These are phyloP conservation scores for Alosa alosa DNA, from an alignment of 2,113 vertebrate species.

Conservation along the genomic window DNA sequence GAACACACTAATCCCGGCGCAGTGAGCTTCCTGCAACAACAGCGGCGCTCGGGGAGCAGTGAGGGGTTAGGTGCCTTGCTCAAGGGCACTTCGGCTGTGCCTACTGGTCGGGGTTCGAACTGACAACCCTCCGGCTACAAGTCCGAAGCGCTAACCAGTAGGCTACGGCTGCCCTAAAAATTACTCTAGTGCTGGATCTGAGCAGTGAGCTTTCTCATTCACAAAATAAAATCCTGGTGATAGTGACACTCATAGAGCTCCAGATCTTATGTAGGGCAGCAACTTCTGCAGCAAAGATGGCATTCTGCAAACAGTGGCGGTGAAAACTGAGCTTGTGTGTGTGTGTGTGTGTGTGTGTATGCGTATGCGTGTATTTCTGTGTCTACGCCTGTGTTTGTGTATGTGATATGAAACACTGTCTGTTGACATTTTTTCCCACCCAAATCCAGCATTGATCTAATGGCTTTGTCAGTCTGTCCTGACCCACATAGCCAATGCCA, in stretches of 20 bases:
- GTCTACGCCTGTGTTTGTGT: background rate
- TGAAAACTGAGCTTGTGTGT: background rate
- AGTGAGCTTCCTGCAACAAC: too few species aligned
- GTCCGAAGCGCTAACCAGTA: too few species aligned
- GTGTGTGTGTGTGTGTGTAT: background rate
- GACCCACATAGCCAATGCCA: background rate
- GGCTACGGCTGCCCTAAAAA: background rate
- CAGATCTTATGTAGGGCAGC: background rate
- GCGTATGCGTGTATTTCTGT: background rate
- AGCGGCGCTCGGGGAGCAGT: too few species aligned
- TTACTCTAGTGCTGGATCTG: background rate
- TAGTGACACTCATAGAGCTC: background rate
- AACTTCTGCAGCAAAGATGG: background rate
- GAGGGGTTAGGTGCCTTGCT: too few species aligned
- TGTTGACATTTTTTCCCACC: background rate
- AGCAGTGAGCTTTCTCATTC: background rate
- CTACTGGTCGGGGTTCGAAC: too few species aligned
- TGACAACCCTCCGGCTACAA: too few species aligned
- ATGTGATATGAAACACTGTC: background rate
- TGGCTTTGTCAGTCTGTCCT: background rate
- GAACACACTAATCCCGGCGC: too few species aligned
- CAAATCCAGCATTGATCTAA: conserved; percentile 12
- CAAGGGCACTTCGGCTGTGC: too few species aligned
- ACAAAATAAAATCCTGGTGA: background rate
- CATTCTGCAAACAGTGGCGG: background rate